Evolutionary conservation across 2,797 vertebrate genomes (phyloP).

Genomic region (Harpia harpyja): DNA sequence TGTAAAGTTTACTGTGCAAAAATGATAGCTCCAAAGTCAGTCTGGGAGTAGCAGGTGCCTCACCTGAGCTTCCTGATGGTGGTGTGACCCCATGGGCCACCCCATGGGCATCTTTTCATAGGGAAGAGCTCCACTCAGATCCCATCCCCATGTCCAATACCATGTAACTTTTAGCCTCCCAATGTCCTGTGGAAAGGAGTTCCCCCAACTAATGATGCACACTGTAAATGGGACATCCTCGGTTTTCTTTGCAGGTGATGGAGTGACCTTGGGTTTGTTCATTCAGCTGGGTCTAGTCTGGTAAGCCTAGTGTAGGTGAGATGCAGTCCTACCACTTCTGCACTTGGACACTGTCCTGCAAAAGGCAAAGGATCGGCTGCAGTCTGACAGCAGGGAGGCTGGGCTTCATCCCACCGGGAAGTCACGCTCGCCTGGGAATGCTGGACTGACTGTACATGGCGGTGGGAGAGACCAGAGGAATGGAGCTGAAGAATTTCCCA

Average conservation of each 20-base stretch:
- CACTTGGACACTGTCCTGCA: background rate
- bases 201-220: background rate
- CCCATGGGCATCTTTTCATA: background rate
- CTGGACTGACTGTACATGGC: accelerated
- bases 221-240: background rate
- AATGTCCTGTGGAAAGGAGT: background rate
- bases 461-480: background rate
- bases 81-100: background rate
- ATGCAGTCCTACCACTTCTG: background rate
- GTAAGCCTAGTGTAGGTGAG: background rate
- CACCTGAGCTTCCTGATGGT: background rate
- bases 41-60: background rate
- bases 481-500: background rate
- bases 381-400: accelerated
- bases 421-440: accelerated
- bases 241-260: background rate
- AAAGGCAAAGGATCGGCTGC: background rate
- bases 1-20: background rate
- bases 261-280: background rate
- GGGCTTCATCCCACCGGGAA: background rate
- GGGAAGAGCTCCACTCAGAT: background rate
- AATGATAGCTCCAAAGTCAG: background rate
- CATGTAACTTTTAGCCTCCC: background rate
- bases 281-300: background rate
- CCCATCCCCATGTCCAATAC: background rate